These are phyloP conservation scores for Atherinomorus stipes DNA, from an alignment of 2,113 vertebrate species.

Conservation along the genomic window DNA sequence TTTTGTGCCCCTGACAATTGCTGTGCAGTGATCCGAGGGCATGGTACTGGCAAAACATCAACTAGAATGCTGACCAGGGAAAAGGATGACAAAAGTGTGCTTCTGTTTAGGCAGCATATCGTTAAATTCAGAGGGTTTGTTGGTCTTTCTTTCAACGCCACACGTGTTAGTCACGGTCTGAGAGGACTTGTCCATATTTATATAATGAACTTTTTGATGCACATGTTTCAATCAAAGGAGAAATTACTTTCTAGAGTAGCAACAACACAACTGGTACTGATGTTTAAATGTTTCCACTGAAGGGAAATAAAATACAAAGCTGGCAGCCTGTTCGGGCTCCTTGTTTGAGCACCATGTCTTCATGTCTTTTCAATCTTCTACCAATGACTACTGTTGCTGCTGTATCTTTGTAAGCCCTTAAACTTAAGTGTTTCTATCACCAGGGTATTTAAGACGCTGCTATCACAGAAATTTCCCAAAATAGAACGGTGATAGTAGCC, in stretches of 20 bases:
- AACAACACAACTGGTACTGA: background rate
- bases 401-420: conserved; percentile 49
- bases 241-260: background rate
- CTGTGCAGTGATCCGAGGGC: conserved; percentile 71
- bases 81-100: conserved; percentile 65
- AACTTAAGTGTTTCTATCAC: conserved; percentile 31
- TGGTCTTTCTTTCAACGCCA: background rate
- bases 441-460: conserved; percentile 47
- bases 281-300: conserved; percentile 13
- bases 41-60: conserved; percentile 71
- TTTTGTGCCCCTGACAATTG: conserved; percentile 75
- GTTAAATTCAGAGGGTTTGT: conserved; percentile 43
- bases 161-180: conserved; percentile 6
- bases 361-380: background rate
- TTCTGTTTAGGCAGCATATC: conserved; percentile 70
- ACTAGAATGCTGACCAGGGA: conserved; percentile 69
- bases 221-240: background rate
- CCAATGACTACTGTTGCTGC: background rate
- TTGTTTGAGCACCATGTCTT: conserved; percentile 1
- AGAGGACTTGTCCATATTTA: conserved; percentile 1
- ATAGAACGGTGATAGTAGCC: conserved; percentile 41
- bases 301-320: background rate
- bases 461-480: conserved; percentile 56
- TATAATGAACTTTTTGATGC: conserved; percentile 1
- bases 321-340: background rate